These are phyloP conservation scores for Eurosta solidaginis DNA, from an alignment of 1,140 invertebrate genomes.

Conservation along the genomic window DNA sequence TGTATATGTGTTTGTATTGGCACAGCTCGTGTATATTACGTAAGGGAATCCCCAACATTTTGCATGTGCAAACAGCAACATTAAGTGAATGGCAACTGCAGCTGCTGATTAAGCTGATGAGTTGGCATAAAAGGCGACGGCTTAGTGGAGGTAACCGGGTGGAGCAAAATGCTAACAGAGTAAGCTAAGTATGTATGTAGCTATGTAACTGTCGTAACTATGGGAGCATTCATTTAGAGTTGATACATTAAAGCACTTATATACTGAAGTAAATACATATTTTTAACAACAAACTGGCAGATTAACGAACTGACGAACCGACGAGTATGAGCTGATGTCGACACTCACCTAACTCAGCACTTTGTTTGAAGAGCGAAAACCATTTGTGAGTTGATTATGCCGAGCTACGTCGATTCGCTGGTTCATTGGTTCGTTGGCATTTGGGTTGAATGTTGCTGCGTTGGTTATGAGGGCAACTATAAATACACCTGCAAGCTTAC, in stretches of 20 bases:
- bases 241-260: neutral
- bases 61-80: neutral
- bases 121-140: neutral
- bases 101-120: neutral
- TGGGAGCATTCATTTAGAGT: neutral
- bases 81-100: slow-evolving; percentile 10
- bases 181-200: neutral
- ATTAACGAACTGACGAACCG: neutral
- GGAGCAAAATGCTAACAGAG: neutral
- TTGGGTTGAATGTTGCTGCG: neutral
- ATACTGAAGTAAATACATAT: too few species aligned
- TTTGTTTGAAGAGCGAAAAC: neutral
- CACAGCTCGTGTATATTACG: neutral
- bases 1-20: neutral
- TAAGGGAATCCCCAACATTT: slow-evolving; percentile 28
- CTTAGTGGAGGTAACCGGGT: neutral
- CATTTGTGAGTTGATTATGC: neutral
- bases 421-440: neutral
- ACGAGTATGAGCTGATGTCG: neutral
- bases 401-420: neutral
- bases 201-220: neutral
- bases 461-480: neutral
- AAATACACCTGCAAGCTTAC: neutral
- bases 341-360: slow-evolving; percentile 7
- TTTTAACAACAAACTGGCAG: too few species aligned